Evolutionary conservation across 2,888 invertebrate genomes (phyloP), one percentile per base, ranked within the genome.

Genomic region (Gryllus longicercus): DNA sequence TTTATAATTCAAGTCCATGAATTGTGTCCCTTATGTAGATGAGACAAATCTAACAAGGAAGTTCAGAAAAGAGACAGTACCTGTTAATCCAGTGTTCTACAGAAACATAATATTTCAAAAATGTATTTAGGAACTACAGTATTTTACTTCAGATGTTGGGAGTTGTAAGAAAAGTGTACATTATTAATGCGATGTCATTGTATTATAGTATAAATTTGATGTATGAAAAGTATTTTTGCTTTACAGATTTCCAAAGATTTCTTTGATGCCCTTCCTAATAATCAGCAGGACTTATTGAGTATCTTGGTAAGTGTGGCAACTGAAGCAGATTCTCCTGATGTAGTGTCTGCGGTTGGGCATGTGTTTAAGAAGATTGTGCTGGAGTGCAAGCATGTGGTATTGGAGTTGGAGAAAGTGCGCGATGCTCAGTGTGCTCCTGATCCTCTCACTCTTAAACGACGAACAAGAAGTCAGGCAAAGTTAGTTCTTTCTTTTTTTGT

Each of bases 341-440:
- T 93, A 79, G 88, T 91, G 16, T 88, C 92, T 79, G 88, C 89
- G 0, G 92, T 91, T 0, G 90, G 90, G 14, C 91, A 90, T 84
- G 87, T 91, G 2, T 90, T 95, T 83, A 93, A 92, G 84, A 91
- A 90, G 83, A 91, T 95, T 21, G 88, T 89, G 81, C 86, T 95
- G 14, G 89, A 93, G 81, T 91, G 93, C 11, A 85, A 88, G 38
- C 88, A 92, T 25, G 38, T 78, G 23, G 78, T 78, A 16, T 16
- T 74, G 23, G 78, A 63, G 21, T 23, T 78, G 8, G 74, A 63
- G 18, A 78, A 78, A 18, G 63, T 78, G 78, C 50, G 76, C 21
- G 74, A 79, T 78, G 79, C 75, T 49, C 76, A 77, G 74, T n/a
- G 14, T n/a, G 50, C 14, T 21, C 38, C 21, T 63, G 63, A n/a